phyloP scores from a whole-genome alignment of 2,113 vertebrate genomes.

The Piprites chloris region DNA sequence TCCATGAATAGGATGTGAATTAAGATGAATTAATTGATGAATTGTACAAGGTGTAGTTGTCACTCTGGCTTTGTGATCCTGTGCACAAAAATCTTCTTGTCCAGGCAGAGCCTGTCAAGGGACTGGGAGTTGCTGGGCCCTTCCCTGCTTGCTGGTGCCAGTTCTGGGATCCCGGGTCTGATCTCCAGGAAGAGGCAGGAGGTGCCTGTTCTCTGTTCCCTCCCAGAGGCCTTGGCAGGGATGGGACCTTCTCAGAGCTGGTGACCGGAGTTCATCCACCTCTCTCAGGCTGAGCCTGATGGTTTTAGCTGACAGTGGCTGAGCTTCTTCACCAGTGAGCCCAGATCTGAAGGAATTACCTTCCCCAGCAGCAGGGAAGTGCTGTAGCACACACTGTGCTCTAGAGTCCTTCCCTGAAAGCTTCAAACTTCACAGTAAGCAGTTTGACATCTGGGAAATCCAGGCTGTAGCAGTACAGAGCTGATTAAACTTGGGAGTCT shows the following conservation, averaged over 20 bases:
- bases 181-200: neutral
- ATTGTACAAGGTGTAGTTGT: neutral
- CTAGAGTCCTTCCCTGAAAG: neutral
- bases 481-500: neutral
- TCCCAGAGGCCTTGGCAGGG: neutral
- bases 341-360: neutral
- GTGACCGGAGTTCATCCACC: neutral
- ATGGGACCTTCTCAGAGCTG: neutral
- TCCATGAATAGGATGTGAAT: accelerated
- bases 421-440: neutral
- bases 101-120: neutral
- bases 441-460: neutral
- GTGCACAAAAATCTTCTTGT: neutral
- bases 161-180: neutral
- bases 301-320: neutral
- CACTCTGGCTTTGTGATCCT: neutral
- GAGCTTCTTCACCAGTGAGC: neutral
- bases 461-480: accelerated
- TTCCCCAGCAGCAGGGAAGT: neutral
- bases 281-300: neutral
- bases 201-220: neutral
- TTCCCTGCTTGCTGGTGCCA: neutral
- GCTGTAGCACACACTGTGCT: neutral
- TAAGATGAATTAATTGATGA: neutral
- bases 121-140: neutral